phyloP scores from a whole-genome alignment of 2,888 invertebrate species.

The Conops quadrifasciatus region DNA sequence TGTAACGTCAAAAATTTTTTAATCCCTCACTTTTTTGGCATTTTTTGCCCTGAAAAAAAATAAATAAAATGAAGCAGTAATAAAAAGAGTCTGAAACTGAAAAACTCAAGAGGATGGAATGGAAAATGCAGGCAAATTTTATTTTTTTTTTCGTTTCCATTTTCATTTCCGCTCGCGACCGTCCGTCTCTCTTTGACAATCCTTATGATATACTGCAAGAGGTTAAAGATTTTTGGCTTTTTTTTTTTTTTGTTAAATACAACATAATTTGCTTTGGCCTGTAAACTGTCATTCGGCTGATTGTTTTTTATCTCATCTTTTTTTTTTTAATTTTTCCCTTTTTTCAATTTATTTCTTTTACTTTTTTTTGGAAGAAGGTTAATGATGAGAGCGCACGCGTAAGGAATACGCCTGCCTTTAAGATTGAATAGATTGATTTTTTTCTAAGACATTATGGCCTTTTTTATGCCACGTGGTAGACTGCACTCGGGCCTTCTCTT shows the following conservation, averaged over 20 bases:
- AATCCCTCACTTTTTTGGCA: constrained; percentile 41
- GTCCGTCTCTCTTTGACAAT: too few relatives aligned
- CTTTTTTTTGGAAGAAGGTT: too few relatives aligned
- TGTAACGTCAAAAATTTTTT: constrained; percentile 45
- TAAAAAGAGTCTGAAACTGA: neutral
- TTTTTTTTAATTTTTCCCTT: neutral
- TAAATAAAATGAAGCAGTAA: neutral
- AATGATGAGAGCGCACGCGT: neutral
- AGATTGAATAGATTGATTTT: too few relatives aligned
- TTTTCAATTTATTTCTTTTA: neutral
- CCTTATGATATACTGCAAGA: constrained; percentile 32
- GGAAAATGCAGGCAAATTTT: constrained; percentile 31
- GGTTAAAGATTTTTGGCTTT: constrained; percentile 41
- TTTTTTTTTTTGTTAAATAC: constrained; percentile 31
- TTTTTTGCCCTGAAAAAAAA: constrained; percentile 34
- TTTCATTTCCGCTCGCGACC: too few relatives aligned
- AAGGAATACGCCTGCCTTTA: constrained; percentile 14
- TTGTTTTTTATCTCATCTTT: neutral
- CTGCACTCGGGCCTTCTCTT: too few relatives aligned
- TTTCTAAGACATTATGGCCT: too few relatives aligned
- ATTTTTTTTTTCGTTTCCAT: too few relatives aligned
- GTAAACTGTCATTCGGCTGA: neutral
- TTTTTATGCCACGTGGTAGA: too few relatives aligned
- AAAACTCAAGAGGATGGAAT: constrained; percentile 1
- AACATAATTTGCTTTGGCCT: constrained; percentile 20